phyloP scores from a whole-genome alignment of 1,140 invertebrate species.

The Mercenaria mercenaria region DNA sequence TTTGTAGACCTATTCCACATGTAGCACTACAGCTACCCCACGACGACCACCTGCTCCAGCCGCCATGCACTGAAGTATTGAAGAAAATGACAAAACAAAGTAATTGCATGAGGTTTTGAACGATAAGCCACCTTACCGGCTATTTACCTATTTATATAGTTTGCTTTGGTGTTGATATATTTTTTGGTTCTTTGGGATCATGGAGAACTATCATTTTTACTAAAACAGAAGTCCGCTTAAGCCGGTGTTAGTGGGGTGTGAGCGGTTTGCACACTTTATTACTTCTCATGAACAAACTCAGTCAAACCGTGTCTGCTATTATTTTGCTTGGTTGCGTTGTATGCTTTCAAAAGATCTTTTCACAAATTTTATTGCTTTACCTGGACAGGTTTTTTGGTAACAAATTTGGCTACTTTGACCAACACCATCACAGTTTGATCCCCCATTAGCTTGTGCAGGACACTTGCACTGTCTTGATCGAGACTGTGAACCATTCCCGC shows the following conservation, averaged over 20 bases:
- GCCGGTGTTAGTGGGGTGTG: background rate
- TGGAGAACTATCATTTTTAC: too few relatives aligned
- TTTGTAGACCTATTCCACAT: conserved; percentile 4
- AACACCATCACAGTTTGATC: background rate
- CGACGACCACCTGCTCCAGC: conserved; percentile 4
- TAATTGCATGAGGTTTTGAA: too few relatives aligned
- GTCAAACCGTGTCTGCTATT: too few relatives aligned
- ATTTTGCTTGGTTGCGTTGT: too few relatives aligned
- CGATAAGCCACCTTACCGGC: too few relatives aligned
- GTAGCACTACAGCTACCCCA: background rate
- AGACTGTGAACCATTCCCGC: background rate
- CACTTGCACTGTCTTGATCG: background rate
- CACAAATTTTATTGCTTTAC: too few relatives aligned
- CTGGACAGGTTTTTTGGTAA: background rate
- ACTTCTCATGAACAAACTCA: too few relatives aligned
- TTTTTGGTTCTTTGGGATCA: background rate
- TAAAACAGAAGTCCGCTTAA: too few relatives aligned
- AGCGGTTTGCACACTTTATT: background rate
- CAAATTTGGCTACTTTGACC: background rate
- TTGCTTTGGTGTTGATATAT: background rate
- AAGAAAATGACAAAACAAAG: background rate
- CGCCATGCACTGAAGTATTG: background rate
- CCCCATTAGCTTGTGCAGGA: background rate
- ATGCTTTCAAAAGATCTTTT: too few relatives aligned
- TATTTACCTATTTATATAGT: background rate